Base-by-base conservation (phyloP, 2,113 vertebrate species). In the Galbula dea region DNA sequence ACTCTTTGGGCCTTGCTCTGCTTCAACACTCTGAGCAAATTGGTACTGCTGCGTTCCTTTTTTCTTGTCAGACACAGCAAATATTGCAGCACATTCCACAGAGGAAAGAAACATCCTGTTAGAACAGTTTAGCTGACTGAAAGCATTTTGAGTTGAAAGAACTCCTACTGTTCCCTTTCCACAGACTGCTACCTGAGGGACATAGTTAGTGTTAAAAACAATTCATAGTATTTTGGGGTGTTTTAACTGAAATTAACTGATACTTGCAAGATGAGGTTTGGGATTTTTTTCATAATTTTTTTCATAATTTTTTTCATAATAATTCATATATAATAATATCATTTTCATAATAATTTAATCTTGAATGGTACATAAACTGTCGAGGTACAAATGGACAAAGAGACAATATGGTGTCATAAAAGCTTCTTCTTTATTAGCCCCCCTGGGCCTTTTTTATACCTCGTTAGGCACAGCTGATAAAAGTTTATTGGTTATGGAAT, bases 261-360 rank as follows among this genome's bases (percentile, higher is more conserved):
- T 49, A 77, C 0, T 0, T 49, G 18, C 17, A 78, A 90, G n/a
- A 62, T 13, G 1, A n/a, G n/a, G n/a, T n/a, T n/a, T n/a, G n/a
- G n/a, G 6, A 30, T n/a, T 11, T 9, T 23, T 29, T 26, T 58
- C n/a, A n/a, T n/a, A n/a, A n/a, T n/a, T n/a, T n/a, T n/a, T n/a
- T n/a, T n/a, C n/a, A n/a, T n/a, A n/a, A n/a, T 15, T 51, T 79
- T 49, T 51, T 51, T 20, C 5, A 62, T 17, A 71, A 37, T 39
- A 76, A 80, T 51, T 51, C n/a, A n/a, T n/a, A n/a, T n/a, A n/a
- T n/a, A n/a, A n/a, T n/a, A n/a, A n/a, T n/a, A n/a, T n/a, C n/a
- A n/a, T n/a, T n/a, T n/a, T n/a, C n/a, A n/a, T n/a, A n/a, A n/a
- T n/a, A n/a, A n/a, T n/a, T n/a, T n/a, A n/a, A n/a, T n/a, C n/a